Evolutionary conservation across 2,888 invertebrate species (phyloP).

Genomic region (Poecilobothrus nobilitatus): DNA sequence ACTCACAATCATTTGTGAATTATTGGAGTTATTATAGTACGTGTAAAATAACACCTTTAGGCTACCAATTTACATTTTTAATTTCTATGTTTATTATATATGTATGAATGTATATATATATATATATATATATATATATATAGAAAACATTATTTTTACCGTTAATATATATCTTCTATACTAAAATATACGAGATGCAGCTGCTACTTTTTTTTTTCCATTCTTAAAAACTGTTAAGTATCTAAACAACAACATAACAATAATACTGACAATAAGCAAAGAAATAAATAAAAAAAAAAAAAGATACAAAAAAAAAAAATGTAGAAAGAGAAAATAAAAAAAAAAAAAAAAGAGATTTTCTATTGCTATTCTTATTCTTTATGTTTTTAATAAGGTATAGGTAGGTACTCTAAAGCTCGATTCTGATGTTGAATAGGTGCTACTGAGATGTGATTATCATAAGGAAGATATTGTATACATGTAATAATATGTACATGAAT

Average conservation of each 20-base stretch:
- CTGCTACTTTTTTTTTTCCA: not conserved
- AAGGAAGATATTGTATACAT: not conserved
- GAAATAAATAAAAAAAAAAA: no score
- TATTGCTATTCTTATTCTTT: not conserved
- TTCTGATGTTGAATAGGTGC: not conserved
- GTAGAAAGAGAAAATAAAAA: not conserved
- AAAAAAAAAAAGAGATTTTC: not conserved
- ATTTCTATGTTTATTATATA: not conserved
- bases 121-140: no score
- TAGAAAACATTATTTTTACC: not conserved
- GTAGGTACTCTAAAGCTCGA: no score
- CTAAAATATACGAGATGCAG: not conserved
- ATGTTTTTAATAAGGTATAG: no score
- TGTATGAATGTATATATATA: no score
- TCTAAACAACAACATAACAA: not conserved
- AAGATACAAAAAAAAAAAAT: no score
- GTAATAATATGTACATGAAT: not conserved
- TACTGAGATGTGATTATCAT: not conserved
- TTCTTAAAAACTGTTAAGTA: not conserved
- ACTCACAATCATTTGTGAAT: no score
- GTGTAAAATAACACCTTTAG: not conserved
- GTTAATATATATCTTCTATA: not conserved
- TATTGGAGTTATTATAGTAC: no score
- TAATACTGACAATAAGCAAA: not conserved
- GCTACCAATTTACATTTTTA: conserved; percentile 1